Conservation (phyloP, 2,888 invertebrate genomes). For the Trissolcus japonicus region DNA sequence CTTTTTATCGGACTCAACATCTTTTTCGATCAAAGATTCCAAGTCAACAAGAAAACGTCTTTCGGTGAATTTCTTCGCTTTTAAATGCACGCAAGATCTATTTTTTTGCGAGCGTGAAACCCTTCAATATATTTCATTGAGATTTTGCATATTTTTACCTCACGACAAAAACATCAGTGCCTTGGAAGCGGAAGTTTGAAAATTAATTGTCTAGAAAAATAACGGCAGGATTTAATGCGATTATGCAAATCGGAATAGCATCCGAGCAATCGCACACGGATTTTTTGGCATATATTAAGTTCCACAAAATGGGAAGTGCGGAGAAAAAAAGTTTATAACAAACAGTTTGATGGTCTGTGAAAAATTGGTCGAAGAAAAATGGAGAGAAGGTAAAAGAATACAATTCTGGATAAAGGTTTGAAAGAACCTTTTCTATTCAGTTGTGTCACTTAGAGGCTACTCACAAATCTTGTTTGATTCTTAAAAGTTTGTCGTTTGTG, state of each 20-base stretch:
- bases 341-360: not conserved
- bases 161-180: conserved; percentile 30
- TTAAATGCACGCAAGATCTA: conserved; percentile 3
- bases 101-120: conserved; percentile 25
- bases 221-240: conserved; percentile 35
- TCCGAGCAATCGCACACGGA: conserved; percentile 21
- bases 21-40: conserved; percentile 17
- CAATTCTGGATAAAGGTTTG: not conserved
- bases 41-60: conserved; percentile 32
- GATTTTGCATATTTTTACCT: conserved; percentile 50
- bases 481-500: conserved; percentile 18
- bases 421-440: conserved; percentile 9
- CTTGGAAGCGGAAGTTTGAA: conserved; percentile 35
- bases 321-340: not conserved
- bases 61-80: not conserved
- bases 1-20: conserved; percentile 14
- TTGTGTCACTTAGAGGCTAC: conserved; percentile 20
- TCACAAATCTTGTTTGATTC: conserved; percentile 30
- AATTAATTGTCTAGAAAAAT: conserved; percentile 51
- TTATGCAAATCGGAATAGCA: conserved; percentile 33
- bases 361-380: not conserved
- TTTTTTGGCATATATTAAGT: conserved; percentile 6
- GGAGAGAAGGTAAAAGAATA: not conserved
- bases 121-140: conserved; percentile 46
- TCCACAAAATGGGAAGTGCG: not conserved